phyloP scores from a whole-genome alignment of 2,797 vertebrate genomes.

The Silurus aristotelis region DNA sequence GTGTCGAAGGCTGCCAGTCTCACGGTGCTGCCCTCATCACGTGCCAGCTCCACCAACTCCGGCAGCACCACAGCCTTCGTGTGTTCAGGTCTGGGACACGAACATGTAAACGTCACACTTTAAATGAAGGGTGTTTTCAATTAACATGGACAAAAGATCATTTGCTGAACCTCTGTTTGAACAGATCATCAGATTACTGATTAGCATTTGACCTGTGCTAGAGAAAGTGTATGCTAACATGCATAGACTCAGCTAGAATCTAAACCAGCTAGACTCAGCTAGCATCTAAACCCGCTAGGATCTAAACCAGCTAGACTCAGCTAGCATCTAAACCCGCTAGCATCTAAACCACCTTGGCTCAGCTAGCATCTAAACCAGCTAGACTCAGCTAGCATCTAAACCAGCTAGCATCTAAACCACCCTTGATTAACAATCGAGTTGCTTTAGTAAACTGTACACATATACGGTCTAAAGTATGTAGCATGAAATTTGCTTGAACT shows the following conservation, averaged over 20 bases:
- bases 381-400: too few species aligned
- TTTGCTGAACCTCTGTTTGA: not conserved
- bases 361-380: too few species aligned
- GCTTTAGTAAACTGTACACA: not conserved
- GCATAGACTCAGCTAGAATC: not conserved
- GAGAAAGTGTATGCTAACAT: not conserved
- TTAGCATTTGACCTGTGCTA: not conserved
- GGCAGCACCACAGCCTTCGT: conserved; percentile 86
- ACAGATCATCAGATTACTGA: not conserved
- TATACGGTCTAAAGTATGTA: too few species aligned
- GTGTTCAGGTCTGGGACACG: conserved; percentile 76
- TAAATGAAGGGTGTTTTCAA: not conserved
- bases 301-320: too few species aligned
- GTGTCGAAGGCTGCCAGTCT: conserved; percentile 91
- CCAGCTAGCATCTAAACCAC: too few species aligned
- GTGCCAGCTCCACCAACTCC: conserved; percentile 85
- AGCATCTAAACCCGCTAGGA: too few species aligned
- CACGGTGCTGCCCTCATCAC: conserved; percentile 86
- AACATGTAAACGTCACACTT: not conserved
- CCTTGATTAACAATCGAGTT: not conserved
- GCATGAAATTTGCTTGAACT: too few species aligned
- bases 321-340: too few species aligned
- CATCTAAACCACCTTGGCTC: too few species aligned
- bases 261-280: too few species aligned
- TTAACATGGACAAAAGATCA: not conserved